Evolutionary conservation across 1,140 invertebrate species (phyloP), one percentile per base, ranked within the genome.

Genomic region (Diabrotica undecimpunctata): DNA sequence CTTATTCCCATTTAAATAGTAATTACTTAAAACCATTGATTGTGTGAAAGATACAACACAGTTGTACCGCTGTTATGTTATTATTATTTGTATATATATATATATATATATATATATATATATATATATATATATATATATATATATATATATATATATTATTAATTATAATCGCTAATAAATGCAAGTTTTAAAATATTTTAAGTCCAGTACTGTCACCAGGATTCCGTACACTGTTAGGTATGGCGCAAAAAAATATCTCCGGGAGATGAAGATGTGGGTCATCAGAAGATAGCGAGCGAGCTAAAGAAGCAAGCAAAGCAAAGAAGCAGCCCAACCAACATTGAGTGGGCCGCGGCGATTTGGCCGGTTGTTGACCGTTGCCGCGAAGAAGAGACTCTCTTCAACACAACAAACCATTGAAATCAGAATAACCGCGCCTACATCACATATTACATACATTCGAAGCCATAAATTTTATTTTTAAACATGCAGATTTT

Each of bases 281-380:
- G 59, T 61, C 59, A 61, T 61, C 59, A 41, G 59, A 53, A 61
- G 59, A 61, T 61, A 61, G 46, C 59, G 12, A n/a, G 41, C 41
- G 41, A 8, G 41, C 8, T 46, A n/a, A 46, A 46, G 41, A 46
- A 46, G 41, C 41, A 8, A 46, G 8, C 41, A 46, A 46, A 46
- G 41, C n/a, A 46, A 46, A 46, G 41, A 46, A 46, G 41, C 8
- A 46, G 41, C 41, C 41, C 8, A 46, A 46, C 41, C 8, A 46
- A 10, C 8, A 46, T 46, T n/a, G 41, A 14, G 54, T 55, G 54
- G 54, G 54, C 54, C 41, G 46, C 59, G 50, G 59, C 59, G 59
- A 61, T 61, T 61, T 61, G 59, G 59, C 59, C 59, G 59, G 59
- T 61, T 61, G 59, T 61, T 61, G 59, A 61, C 59, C 59, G 59